A percentile compares a stretch with the other conserved stretches of the same genome.
phyloP scores from a whole-genome alignment of 2,113 vertebrate genomes.

The Ammospiza nelsoni region DNA sequence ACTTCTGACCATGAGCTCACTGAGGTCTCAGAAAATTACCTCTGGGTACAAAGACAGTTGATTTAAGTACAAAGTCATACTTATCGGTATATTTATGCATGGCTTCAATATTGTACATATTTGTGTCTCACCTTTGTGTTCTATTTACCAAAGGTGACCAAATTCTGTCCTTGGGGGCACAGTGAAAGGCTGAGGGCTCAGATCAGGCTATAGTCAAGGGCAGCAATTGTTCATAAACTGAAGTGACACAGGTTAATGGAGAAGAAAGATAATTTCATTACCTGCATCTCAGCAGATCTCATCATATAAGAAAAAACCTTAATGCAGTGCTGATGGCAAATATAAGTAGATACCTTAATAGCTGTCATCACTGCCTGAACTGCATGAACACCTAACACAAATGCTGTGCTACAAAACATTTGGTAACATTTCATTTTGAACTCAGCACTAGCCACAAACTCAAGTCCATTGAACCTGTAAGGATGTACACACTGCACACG shows the following conservation, averaged over 20 bases:
- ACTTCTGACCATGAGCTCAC: not conserved
- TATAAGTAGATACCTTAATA: conserved; percentile 6
- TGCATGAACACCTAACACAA: not conserved
- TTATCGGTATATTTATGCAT: not conserved
- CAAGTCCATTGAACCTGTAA: not conserved
- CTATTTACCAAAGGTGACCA: not conserved
- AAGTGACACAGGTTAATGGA: conserved; percentile 15
- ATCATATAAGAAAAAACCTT: not conserved
- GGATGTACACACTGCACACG: not conserved
- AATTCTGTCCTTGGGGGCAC: not conserved
- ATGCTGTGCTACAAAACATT: not conserved
- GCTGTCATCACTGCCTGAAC: not conserved
- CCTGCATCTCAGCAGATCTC: not conserved
- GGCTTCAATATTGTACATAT: not conserved
- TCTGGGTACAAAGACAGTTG: not conserved
- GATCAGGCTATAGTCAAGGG: not conserved
- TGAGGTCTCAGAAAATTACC: not conserved
- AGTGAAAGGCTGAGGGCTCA: not conserved
- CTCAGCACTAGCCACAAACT: not conserved
- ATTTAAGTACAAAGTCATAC: not conserved
- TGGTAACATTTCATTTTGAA: not conserved
- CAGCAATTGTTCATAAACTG: not conserved
- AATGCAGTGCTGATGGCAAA: not conserved
- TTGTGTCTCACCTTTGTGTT: not conserved
- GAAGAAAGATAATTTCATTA: conserved; percentile 29